Conservation (phyloP, 2,888 invertebrate genomes). For the Pseudococcus viburni region DNA sequence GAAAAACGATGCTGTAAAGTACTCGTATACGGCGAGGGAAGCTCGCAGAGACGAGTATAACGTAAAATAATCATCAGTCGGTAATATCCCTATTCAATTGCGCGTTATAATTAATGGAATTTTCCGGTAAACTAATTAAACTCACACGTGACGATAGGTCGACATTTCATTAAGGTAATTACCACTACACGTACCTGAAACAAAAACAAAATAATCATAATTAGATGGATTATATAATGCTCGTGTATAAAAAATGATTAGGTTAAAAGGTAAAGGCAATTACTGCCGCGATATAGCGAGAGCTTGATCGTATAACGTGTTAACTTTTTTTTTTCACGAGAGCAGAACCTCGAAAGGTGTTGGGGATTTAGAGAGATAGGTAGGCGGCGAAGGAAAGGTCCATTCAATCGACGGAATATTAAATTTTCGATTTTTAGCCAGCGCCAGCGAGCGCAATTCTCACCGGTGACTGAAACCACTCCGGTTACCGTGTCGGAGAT, state of each 20-base stretch:
- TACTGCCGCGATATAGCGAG: neutral
- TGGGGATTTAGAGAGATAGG: too few species aligned
- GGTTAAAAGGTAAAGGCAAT: conserved; percentile 27
- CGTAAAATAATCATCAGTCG: conserved; percentile 29
- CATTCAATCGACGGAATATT: conserved; percentile 44
- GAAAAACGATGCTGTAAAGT: conserved; percentile 47
- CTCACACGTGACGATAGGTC: conserved; percentile 39
- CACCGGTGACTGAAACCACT: conserved; percentile 51
- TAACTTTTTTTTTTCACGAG: too few species aligned
- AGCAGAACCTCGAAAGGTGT: too few species aligned
- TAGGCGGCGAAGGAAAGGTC: neutral
- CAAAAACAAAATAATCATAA: conserved; percentile 55
- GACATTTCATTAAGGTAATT: conserved; percentile 51
- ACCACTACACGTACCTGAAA: conserved; percentile 34
- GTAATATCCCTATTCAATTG: conserved; percentile 48
- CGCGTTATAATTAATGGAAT: conserved; percentile 52
- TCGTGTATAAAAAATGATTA: conserved; percentile 34
- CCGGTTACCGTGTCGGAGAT: conserved; percentile 26
- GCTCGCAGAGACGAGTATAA: neutral
- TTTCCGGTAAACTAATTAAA: conserved; percentile 55
- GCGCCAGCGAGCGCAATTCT: neutral
- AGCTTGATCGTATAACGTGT: neutral
- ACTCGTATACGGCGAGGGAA: neutral
- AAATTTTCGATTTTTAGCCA: conserved; percentile 41
- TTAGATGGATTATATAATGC: conserved; percentile 30